These are phyloP conservation scores for Pseudopipra pipra DNA, from an alignment of 2,113 vertebrate species.

Conservation along the genomic window DNA sequence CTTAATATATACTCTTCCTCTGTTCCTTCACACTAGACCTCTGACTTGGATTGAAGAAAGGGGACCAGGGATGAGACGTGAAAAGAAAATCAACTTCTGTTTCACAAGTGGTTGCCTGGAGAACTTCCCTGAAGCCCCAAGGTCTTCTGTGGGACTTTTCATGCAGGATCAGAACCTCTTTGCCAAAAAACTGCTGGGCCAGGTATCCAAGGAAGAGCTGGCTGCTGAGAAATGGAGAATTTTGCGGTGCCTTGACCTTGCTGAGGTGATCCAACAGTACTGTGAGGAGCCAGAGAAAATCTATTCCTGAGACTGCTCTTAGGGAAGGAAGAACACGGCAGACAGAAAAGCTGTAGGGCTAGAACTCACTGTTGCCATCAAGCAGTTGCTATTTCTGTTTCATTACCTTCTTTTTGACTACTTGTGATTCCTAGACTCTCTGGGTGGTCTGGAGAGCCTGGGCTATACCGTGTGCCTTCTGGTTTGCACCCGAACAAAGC, in stretches of 20 bases:
- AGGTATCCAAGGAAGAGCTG: constrained; percentile 76
- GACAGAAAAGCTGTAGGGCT: not conserved
- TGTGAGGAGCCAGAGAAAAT: constrained; percentile 55
- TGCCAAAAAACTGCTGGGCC: constrained; percentile 83
- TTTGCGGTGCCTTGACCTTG: constrained; percentile 85
- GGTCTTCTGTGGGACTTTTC: constrained; percentile 83
- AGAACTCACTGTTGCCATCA: not conserved
- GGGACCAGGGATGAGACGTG: constrained; percentile 79
- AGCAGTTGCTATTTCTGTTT: not conserved
- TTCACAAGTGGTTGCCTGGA: constrained; percentile 84
- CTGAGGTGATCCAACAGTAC: constrained; percentile 78
- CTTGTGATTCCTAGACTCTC: not conserved
- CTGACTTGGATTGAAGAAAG: constrained; percentile 93
- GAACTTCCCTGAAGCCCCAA: constrained; percentile 76
- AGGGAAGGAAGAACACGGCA: not conserved
- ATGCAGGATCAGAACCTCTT: constrained; percentile 91
- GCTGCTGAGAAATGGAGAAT: constrained; percentile 79
- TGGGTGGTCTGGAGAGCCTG: not conserved
- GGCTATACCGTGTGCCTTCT: not conserved
- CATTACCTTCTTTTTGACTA: not conserved
- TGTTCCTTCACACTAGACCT: constrained; percentile 68
- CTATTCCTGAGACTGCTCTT: not conserved
- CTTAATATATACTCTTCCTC: not conserved
- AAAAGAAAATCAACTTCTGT: constrained; percentile 84
- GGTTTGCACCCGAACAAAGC: not conserved